Evolutionary conservation across 2,888 invertebrate genomes (phyloP).

Genomic region (Drosophila differens): DNA sequence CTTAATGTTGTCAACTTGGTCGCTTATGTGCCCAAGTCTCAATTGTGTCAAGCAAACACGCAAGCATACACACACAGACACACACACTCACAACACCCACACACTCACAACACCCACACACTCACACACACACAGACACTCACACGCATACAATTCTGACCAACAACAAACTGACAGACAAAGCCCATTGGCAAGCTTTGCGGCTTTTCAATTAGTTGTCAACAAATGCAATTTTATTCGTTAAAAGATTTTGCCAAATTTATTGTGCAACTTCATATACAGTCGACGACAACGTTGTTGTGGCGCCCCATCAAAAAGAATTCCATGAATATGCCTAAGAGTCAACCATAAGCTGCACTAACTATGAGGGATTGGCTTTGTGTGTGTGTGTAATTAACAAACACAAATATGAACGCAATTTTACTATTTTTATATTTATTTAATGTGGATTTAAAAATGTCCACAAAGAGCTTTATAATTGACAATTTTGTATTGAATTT

Average conservation of each 20-base stretch:
- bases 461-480: neutral
- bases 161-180: conserved; percentile 43
- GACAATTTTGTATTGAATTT: neutral
- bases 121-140: neutral
- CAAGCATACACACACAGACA: conserved; percentile 37
- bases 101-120: neutral
- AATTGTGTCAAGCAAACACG: conserved; percentile 69
- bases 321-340: conserved; percentile 19
- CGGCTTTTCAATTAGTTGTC: conserved; percentile 75
- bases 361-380: neutral
- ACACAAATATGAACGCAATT: neutral
- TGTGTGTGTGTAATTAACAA: conserved; percentile 2
- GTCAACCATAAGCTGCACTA: neutral
- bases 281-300: conserved; percentile 40
- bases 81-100: conserved; percentile 2
- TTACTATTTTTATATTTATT: neutral
- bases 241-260: conserved; percentile 63
- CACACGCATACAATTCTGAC: conserved; percentile 34
- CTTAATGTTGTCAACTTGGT: conserved; percentile 75
- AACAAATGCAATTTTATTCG: conserved; percentile 75
- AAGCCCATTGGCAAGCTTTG: conserved; percentile 72
- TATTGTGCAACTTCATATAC: conserved; percentile 44
- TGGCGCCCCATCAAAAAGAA: conserved; percentile 35
- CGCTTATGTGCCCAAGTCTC: conserved; percentile 72
- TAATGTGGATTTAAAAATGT: neutral